Evolutionary conservation across 2,113 vertebrate genomes (phyloP).

Genomic region (Arenaria interpres): DNA sequence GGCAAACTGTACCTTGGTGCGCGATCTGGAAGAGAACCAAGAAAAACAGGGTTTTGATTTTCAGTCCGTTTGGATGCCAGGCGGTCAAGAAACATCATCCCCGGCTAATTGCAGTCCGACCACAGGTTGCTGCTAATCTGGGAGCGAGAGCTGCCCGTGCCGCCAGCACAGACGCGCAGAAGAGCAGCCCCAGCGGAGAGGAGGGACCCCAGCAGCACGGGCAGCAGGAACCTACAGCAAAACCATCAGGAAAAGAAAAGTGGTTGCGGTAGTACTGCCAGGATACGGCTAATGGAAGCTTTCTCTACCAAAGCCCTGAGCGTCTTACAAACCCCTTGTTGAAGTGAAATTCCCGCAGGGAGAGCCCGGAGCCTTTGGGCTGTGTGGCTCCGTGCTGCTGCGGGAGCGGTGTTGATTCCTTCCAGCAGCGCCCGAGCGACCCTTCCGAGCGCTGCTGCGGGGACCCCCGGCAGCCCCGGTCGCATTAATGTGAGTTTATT

Average conservation of each 20-base stretch:
- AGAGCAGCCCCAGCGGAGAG: too few relatives aligned
- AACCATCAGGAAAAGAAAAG: background rate
- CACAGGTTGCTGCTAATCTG: slow-evolving; percentile 37
- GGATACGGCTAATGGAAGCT: background rate
- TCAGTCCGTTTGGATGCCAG: slow-evolving; percentile 37
- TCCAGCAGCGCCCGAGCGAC: background rate
- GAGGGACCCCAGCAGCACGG: background rate
- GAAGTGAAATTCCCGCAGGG: background rate
- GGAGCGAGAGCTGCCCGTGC: background rate
- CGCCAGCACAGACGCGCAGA: background rate
- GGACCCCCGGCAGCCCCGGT: background rate
- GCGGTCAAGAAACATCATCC: slow-evolving; percentile 34
- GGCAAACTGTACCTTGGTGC: background rate
- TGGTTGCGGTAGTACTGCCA: background rate
- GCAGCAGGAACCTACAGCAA: background rate
- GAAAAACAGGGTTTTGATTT: slow-evolving; percentile 53
- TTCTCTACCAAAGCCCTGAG: background rate
- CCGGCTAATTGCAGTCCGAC: slow-evolving; percentile 8
- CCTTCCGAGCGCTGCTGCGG: background rate
- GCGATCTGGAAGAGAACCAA: slow-evolving; percentile 45
- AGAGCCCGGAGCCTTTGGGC: background rate
- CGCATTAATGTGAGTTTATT: background rate
- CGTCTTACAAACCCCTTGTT: background rate
- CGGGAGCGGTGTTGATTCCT: background rate
- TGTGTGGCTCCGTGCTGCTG: background rate